Conservation (phyloP, 2,113 vertebrate genomes). For the Numida meleagris region DNA sequence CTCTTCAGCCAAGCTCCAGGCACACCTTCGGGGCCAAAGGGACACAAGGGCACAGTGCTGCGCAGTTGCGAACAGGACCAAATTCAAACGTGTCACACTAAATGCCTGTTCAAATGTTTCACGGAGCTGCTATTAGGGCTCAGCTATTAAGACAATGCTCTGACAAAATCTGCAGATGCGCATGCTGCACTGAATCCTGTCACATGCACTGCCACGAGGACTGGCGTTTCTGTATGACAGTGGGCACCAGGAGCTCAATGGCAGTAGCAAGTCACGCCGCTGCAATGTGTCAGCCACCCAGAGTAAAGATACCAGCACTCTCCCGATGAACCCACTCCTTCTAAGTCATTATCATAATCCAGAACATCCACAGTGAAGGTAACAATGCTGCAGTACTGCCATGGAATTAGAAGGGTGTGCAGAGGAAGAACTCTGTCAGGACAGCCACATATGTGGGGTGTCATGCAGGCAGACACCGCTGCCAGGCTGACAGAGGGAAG, state of each 20-base stretch:
- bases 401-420: neutral
- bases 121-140: neutral
- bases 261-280: neutral
- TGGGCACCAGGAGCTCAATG: neutral
- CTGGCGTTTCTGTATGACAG: rapidly evolving
- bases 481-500: too few species aligned
- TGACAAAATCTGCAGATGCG: neutral
- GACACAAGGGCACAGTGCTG: neutral
- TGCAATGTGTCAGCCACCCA: neutral
- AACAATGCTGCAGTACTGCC: neutral
- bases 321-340: neutral
- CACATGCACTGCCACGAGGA: rapidly evolving
- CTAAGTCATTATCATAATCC: neutral
- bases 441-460: too few species aligned
- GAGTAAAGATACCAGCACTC: neutral
- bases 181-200: rapidly evolving
- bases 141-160: neutral
- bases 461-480: neutral
- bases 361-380: neutral
- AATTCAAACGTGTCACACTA: rapidly evolving
- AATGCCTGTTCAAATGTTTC: rapidly evolving
- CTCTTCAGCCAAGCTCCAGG: neutral
- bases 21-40: neutral
- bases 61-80: neutral
- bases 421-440: neutral